Conservation (phyloP, 2,888 invertebrate species). For the Pterostichus madidus region DNA sequence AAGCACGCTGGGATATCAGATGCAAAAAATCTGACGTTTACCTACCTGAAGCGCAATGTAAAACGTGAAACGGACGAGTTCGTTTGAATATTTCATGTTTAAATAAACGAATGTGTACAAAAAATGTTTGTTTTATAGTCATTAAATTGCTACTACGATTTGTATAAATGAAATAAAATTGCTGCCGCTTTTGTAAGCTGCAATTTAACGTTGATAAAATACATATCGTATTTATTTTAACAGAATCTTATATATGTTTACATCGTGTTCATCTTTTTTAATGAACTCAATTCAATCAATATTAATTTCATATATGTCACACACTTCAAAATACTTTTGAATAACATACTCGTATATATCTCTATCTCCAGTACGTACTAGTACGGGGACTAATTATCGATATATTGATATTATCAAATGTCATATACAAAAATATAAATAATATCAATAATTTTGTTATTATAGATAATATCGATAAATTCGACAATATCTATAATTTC, state of each 20-base stretch:
- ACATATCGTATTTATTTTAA: conserved; percentile 7
- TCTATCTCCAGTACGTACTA: too few species aligned
- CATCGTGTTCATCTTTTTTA: not conserved
- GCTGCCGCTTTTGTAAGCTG: conserved; percentile 5
- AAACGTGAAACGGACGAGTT: conserved; percentile 21
- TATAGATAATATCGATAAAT: too few species aligned
- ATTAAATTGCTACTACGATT: conserved; percentile 20
- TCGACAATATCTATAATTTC: too few species aligned
- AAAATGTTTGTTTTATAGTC: conserved; percentile 21
- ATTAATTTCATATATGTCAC: too few species aligned
- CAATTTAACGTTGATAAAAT: not conserved
- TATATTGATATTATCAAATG: too few species aligned
- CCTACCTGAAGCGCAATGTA: conserved; percentile 20
- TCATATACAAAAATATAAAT: too few species aligned
- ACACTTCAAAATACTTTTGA: too few species aligned
- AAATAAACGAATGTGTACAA: conserved; percentile 24
- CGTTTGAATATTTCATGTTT: conserved; percentile 44
- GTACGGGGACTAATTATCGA: too few species aligned
- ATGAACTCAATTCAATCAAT: conserved; percentile 22
- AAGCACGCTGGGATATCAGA: conserved; percentile 8
- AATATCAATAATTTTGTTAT: too few species aligned
- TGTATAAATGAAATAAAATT: conserved; percentile 28
- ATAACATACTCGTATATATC: too few species aligned
- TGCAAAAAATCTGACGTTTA: conserved; percentile 42
- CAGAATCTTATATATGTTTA: conserved; percentile 4